These are phyloP conservation scores for Podiceps cristatus DNA, from an alignment of 2,113 vertebrate genomes.

Conservation along the genomic window DNA sequence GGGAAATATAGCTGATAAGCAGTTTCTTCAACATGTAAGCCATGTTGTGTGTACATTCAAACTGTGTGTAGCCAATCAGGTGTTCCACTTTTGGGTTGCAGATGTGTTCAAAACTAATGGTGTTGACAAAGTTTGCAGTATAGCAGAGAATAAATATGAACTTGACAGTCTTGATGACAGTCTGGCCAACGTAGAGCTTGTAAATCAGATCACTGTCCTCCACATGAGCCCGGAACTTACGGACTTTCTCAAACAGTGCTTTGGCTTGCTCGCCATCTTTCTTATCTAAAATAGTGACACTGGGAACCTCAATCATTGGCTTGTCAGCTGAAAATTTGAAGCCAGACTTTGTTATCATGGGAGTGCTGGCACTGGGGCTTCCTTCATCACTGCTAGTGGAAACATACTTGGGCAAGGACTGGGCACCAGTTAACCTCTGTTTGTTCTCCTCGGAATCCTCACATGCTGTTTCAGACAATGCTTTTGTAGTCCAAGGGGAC, in stretches of 20 bases:
- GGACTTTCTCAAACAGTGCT: slow-evolving; percentile 96
- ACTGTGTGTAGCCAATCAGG: slow-evolving; percentile 90
- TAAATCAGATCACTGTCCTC: slow-evolving; percentile 98
- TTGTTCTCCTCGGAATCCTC: slow-evolving; percentile 98
- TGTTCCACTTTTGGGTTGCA: slow-evolving; percentile 92
- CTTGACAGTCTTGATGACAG: slow-evolving; percentile 95
- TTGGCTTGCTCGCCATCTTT: slow-evolving; percentile 98
- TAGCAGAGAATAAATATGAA: slow-evolving; percentile 97
- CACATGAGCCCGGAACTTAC: slow-evolving; percentile 94
- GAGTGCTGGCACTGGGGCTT: slow-evolving; percentile 91
- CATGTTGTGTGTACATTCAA: slow-evolving; percentile 98
- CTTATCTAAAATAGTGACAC: slow-evolving; percentile 97
- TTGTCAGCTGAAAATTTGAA: slow-evolving; percentile 95
- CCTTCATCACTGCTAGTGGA: slow-evolving; percentile 97
- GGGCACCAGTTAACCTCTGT: slow-evolving; percentile 89
- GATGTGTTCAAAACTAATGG: slow-evolving; percentile 91
- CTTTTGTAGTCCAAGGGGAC: slow-evolving; percentile 98
- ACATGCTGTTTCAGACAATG: slow-evolving; percentile 94
- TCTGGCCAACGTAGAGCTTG: slow-evolving; percentile 94
- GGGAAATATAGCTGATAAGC: slow-evolving; percentile 95
- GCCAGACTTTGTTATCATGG: slow-evolving; percentile 90
- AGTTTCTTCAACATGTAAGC: slow-evolving; percentile 97
- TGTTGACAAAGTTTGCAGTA: slow-evolving; percentile 93
- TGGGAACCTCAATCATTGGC: slow-evolving; percentile 91
- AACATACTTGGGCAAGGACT: slow-evolving; percentile 91